phyloP scores from a whole-genome alignment of 2,888 invertebrate species.

The Orthosia cruda region DNA sequence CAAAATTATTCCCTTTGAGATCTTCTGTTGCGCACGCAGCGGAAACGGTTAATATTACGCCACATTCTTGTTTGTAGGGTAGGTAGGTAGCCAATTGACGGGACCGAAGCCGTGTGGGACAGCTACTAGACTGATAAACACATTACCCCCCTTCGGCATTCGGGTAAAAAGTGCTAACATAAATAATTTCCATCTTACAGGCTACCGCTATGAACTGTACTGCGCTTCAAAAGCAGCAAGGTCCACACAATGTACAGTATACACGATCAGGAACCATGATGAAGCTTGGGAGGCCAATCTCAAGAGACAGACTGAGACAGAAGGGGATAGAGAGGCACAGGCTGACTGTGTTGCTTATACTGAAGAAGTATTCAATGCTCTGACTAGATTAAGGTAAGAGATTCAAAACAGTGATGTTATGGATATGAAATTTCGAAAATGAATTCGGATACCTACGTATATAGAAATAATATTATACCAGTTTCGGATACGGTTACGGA shows the following conservation, averaged over 20 bases:
- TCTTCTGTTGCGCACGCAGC: too few relatives aligned
- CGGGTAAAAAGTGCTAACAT: not conserved
- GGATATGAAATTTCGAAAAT: too few relatives aligned
- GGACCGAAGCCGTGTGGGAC: too few relatives aligned
- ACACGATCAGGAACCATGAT: slow-evolving; percentile 95
- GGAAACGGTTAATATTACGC: too few relatives aligned
- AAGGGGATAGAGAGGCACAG: slow-evolving; percentile 14
- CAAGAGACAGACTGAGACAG: slow-evolving; percentile 79
- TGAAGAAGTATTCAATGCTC: slow-evolving; percentile 95
- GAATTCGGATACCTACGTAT: too few relatives aligned
- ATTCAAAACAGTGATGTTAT: not conserved
- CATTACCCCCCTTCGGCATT: too few relatives aligned
- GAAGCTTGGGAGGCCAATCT: slow-evolving; percentile 95
- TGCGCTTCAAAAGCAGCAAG: slow-evolving; percentile 97
- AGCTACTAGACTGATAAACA: too few relatives aligned
- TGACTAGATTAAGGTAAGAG: slow-evolving; percentile 91
- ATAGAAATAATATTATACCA: too few relatives aligned
- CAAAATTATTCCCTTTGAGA: too few relatives aligned
- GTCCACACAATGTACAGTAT: slow-evolving; percentile 97
- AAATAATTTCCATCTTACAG: slow-evolving; percentile 84
- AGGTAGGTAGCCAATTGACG: too few relatives aligned
- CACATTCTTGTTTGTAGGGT: too few relatives aligned
- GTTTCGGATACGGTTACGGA: too few relatives aligned
- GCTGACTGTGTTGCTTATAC: slow-evolving; percentile 90
- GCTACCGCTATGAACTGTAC: slow-evolving; percentile 98